Evolutionary conservation across 2,888 invertebrate species (phyloP), one percentile per base, ranked within the genome.

Genomic region (Netelia virgata): DNA sequence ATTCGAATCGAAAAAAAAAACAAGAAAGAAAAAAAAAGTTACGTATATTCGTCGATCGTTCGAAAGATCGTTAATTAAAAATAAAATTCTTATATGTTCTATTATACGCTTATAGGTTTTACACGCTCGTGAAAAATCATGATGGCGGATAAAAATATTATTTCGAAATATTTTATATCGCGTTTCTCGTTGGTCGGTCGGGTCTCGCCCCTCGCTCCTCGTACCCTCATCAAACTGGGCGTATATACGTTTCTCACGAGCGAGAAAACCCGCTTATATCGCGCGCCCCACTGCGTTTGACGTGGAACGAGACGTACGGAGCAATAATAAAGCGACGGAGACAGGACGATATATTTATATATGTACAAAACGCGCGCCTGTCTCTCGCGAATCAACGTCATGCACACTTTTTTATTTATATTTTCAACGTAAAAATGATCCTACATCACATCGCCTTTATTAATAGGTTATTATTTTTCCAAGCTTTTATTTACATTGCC

Each of bases 291-390:
- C 53, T 85, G 85, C 78, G 69, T 66, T 82, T 85, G 85, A 85
- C 85, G 76, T 85, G 82, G 83, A 85, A 85, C 82, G 85, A 85
- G 76, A 85, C 68, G 80, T 61, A 70, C 73, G 80, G 55, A 77
- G 43, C 66, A 82, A 85, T 83, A 85, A 85, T 85, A 76, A 78
- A 82, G 79, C 69, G 70, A 64, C 79, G 75, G 66, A 80, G 64
- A 55, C 36, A 18, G 53, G 3, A 69, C 41, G 55, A 66, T 50
- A 66, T 76, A 28, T 28, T 28, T 28, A 28, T 28, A 28, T 28
- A 28, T 28, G 28, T 28, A 5, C 28, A 76, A 74, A 23, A 47
- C 72, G 78, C 72, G 78, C 55, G 57, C 16, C 73, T 10, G 63
- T 55, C 69, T 68, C 75, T 47, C 70, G 55, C 80, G 72, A 77